Conservation (phyloP, 2,113 vertebrate genomes). For the Drymodes brunneopygia region DNA sequence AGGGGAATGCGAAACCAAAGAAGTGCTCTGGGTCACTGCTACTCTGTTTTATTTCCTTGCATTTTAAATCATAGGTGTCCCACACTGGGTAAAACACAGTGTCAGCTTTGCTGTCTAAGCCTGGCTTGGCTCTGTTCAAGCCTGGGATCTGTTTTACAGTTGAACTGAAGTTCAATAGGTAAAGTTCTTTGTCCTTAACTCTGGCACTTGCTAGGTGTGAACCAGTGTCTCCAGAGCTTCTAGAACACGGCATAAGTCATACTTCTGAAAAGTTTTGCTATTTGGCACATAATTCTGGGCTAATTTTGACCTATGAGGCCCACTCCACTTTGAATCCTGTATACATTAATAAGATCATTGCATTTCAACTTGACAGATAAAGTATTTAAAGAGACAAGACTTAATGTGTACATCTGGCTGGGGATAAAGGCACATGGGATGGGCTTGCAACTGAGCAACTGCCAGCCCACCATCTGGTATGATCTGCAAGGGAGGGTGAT, state of each 20-base stretch:
- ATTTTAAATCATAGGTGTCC: not conserved
- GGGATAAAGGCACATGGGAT: conserved; percentile 33
- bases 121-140: not conserved
- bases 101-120: not conserved
- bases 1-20: not conserved
- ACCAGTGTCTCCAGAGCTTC: not conserved
- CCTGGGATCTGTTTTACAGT: not conserved
- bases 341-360: conserved; percentile 1
- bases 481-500: conserved; percentile 33
- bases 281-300: not conserved
- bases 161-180: not conserved
- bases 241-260: not conserved
- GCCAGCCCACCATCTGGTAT: conserved; percentile 57
- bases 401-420: conserved; percentile 41
- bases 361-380: conserved; percentile 22
- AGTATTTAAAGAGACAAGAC: conserved; percentile 25
- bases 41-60: not conserved
- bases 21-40: not conserved
- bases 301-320: conserved; percentile 3
- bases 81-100: not conserved
- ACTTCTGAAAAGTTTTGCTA: not conserved
- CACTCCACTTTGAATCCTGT: not conserved
- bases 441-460: conserved; percentile 45
- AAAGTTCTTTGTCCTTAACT: not conserved
- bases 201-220: not conserved